Base-by-base conservation (phyloP, 2,797 vertebrate species). In the Nyctibius grandis region DNA sequence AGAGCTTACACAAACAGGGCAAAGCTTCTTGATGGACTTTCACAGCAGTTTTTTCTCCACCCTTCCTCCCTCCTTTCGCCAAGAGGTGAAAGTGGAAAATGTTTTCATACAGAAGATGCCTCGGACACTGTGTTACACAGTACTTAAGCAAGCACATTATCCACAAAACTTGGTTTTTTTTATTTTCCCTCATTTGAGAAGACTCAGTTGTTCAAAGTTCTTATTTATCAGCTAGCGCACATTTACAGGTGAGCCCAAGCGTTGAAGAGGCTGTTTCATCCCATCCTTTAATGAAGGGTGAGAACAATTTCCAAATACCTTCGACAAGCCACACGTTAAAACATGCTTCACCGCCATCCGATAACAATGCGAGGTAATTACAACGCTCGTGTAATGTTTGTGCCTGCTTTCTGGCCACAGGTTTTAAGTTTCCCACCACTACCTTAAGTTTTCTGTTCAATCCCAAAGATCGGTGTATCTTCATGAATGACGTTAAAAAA, bases 221-320 rank as follows among this genome's bases (percentile, higher is more conserved):
- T 85, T 76, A 38, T 29, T 80, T 64, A n/a, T 38, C 76, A 84
- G 29, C 28, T 51, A 64, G 25, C 4, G 3, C 29, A 40, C 19
- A 34, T 8, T 15, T 23, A 60, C 1, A 82, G 48, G 57, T 77
- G 69, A 91, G 82, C 23, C 50, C 36, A 45, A 80, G 38, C 3
- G 0, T 1, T 20, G 47, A 60, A 50, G 33, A 70, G n/a, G 40
- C 15, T 44, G n/a, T 44, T 94, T 56, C 47, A 73, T 26, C 36
- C 40, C 59, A 33, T 82, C 50, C 47, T 70, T 70, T 76, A 76
- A 82, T 5, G 67, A 87, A 79, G 54, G 65, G 76, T 20, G 28
- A 93, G 51, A 59, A 63, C 40, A 26, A 11, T 82, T 96, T 76
- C 88, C 93, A 95, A 95, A 92, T 34, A 81, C 70, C 59, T 95